Conservation (phyloP, 1,140 invertebrate genomes). For the Drepana arcuata region DNA sequence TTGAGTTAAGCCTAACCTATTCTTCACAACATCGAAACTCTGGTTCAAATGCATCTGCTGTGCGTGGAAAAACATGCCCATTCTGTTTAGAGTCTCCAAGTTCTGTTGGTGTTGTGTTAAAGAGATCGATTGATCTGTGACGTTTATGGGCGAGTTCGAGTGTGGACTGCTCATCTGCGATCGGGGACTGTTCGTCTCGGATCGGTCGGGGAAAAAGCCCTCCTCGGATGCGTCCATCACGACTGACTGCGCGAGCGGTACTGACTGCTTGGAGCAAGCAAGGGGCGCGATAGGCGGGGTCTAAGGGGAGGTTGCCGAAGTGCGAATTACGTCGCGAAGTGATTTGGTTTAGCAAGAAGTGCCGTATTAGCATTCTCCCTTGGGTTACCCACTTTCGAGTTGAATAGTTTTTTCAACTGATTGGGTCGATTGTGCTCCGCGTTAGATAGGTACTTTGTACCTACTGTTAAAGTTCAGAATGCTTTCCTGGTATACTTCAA, state of each 20-base stretch:
- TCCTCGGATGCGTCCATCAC: conserved; percentile 57
- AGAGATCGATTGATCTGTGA: conserved; percentile 34
- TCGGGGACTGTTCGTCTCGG: conserved; percentile 49
- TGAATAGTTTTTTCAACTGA: conserved; percentile 65
- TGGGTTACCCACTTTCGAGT: conserved; percentile 39
- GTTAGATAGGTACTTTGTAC: conserved; percentile 23
- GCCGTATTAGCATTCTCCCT: conserved; percentile 64
- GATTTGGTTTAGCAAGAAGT: conserved; percentile 62
- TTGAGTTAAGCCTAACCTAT: conserved; percentile 47
- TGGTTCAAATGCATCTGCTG: conserved; percentile 60
- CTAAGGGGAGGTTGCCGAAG: conserved; percentile 21
- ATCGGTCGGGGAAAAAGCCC: conserved; percentile 49
- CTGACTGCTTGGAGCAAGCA: conserved; percentile 20
- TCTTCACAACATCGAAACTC: conserved; percentile 55
- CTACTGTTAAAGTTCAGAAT: conserved; percentile 19
- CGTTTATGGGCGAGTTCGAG: conserved; percentile 51
- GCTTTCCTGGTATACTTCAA: conserved; percentile 4
- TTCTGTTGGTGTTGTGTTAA: conserved; percentile 54
- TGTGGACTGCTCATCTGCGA: conserved; percentile 56
- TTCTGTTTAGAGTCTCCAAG: conserved; percentile 54
- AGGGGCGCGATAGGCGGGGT: conserved; percentile 39
- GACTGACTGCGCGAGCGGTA: conserved; percentile 26
- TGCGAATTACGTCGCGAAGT: conserved; percentile 67
- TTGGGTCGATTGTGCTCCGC: conserved; percentile 59
- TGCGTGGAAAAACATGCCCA: conserved; percentile 66